Evolutionary conservation across 1,140 invertebrate species (phyloP), one percentile per base, ranked within the genome.

Genomic region (Drosophila busckii): DNA sequence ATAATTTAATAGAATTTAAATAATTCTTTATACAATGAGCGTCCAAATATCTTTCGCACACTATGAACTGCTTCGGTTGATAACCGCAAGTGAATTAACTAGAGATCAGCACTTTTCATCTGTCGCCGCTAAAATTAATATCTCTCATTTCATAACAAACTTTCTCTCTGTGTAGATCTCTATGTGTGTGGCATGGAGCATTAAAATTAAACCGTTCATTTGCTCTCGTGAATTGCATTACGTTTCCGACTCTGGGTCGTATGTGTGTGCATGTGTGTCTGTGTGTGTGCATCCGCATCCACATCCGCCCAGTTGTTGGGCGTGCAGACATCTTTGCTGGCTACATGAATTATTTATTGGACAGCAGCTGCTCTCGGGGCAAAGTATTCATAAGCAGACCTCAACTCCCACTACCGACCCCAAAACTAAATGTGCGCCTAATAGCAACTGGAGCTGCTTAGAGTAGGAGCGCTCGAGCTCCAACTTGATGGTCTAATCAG

Each of bases 311-410:
- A 38, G 13, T 26, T 65, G 59, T 56, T 26, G 13, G 64, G 70
- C 69, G 68, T 25, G 58, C 70, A 75, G 70, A 69, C 71, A 49
- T 37, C 37, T 62, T n/a, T 49, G 41, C 52, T 56, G 42, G 59
- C 59, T 56, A 44, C 59, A 80, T 80, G 73, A 80, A 80, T 82
- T 80, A 80, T 80, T 80, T 80, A 80, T 80, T 80, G 71, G 64
- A 41, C 59, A 69, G 22, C 46, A 60, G 55, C 46, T 34, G 42
- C 32, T 32, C 31, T 37, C 28, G 22, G 20, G 37, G 37, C 50
- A 60, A 52, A 76, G 71, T 76, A 78, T 78, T 78, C 67, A 78
- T 70, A 78, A 67, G 71, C 62, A 40, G 31, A 45, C 42, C n/a
- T n/a, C n/a, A n/a, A n/a, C n/a, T n/a, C n/a, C n/a, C n/a, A n/a